These are phyloP conservation scores for Dryococelus australis DNA, from an alignment of 2,888 invertebrate species.

Conservation along the genomic window DNA sequence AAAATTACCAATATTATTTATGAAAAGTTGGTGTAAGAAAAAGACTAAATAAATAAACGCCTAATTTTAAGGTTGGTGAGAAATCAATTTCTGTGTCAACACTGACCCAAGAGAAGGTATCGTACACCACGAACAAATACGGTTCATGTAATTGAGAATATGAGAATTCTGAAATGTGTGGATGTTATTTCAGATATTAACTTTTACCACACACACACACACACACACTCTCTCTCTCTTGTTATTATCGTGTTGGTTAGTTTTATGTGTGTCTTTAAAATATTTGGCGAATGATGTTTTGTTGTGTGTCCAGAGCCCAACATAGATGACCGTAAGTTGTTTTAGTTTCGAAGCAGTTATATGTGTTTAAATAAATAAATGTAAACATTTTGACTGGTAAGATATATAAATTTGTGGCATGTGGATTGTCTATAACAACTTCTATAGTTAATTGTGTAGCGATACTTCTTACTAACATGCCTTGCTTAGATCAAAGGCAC, in stretches of 20 bases:
- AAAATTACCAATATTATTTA: not conserved
- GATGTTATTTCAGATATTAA: not conserved
- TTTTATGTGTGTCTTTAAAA: not conserved
- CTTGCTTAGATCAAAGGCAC: not conserved
- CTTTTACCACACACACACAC: too few relatives aligned
- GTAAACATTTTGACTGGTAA: too few relatives aligned
- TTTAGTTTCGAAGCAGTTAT: not conserved
- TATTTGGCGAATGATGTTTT: not conserved
- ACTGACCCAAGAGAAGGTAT: not conserved
- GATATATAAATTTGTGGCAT: not conserved
- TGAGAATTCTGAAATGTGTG: too few relatives aligned
- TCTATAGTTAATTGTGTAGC: not conserved
- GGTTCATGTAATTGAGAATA: not conserved
- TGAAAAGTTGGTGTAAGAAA: not conserved
- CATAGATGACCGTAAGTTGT: not conserved
- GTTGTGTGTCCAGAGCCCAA: not conserved
- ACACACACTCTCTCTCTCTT: too few relatives aligned
- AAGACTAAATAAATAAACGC: not conserved
- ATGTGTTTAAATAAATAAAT: not conserved
- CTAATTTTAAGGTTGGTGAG: not conserved
- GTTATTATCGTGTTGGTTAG: not conserved
- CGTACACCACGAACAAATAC: not conserved
- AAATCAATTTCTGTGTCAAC: not conserved
- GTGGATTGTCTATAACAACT: not conserved
- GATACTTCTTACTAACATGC: not conserved